These are phyloP conservation scores for Rhamnusium bicolor DNA, from an alignment of 2,888 invertebrate species.

Conservation along the genomic window DNA sequence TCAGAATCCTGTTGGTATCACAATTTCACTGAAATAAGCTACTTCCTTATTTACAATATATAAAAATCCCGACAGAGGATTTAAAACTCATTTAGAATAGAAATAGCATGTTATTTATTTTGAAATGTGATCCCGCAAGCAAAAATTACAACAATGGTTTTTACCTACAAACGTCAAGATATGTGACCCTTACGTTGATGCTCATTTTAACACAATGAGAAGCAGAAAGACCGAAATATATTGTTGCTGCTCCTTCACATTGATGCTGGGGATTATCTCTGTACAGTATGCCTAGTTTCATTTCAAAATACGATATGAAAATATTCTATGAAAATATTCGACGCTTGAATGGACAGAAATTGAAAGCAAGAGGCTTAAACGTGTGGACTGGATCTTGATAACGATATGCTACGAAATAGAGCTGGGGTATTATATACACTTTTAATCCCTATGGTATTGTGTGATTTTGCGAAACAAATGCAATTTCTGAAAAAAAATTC, in stretches of 20 bases:
- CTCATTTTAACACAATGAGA: conserved; percentile 40
- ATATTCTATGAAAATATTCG: conserved; percentile 47
- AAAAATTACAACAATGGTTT: conserved; percentile 20
- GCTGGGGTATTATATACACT: not conserved
- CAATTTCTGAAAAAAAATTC: not conserved
- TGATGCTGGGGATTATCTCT: conserved; percentile 36
- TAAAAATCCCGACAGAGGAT: not conserved
- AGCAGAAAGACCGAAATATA: conserved; percentile 29
- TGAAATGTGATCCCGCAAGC: conserved; percentile 21
- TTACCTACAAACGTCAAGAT: conserved; percentile 46
- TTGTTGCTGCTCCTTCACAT: conserved; percentile 24
- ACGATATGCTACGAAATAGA: not conserved
- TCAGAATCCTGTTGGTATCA: not conserved
- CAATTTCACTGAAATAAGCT: not conserved
- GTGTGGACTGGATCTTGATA: conserved; percentile 8
- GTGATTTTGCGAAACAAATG: conserved; percentile 17
- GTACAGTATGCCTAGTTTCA: conserved; percentile 40
- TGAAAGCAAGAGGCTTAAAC: conserved; percentile 29
- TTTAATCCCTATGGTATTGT: conserved; percentile 7
- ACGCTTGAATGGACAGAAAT: conserved; percentile 37
- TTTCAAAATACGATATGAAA: conserved; percentile 31
- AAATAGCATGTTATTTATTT: conserved; percentile 18
- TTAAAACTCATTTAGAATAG: conserved; percentile 18
- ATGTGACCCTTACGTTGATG: conserved; percentile 32
- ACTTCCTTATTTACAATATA: not conserved